phyloP scores from a whole-genome alignment of 2,113 vertebrate genomes.

The Uropsilus gracilis region DNA sequence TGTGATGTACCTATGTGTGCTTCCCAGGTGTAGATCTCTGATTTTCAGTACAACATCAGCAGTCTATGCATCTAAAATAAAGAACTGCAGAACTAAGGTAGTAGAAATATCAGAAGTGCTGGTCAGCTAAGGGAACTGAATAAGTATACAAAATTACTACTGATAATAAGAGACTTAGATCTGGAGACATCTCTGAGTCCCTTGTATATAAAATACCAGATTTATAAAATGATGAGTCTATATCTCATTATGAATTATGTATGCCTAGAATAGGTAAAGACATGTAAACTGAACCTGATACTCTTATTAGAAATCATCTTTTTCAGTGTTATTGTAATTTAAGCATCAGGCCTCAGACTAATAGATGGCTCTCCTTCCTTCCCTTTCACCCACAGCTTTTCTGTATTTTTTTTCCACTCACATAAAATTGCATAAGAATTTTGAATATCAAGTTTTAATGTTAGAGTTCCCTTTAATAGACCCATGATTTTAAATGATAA shows the following conservation, averaged over 20 bases:
- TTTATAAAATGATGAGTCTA: background rate
- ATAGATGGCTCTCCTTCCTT: background rate
- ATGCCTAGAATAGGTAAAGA: background rate
- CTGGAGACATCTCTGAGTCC: background rate
- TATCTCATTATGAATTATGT: background rate
- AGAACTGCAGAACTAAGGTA: background rate
- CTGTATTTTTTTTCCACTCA: background rate
- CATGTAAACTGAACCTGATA: background rate
- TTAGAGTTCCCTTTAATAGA: constrained; percentile 3
- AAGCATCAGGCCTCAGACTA: background rate
- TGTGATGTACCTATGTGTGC: no score
- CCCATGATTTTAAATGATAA: background rate
- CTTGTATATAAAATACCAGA: background rate
- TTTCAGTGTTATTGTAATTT: background rate
- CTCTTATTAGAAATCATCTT: background rate
- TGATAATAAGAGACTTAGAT: background rate
- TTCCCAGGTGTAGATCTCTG: background rate
- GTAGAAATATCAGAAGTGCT: background rate
- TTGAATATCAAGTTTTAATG: background rate
- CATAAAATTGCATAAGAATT: background rate
- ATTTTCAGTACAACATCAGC: background rate
- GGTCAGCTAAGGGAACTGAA: background rate
- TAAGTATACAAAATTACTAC: background rate
- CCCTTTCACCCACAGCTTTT: background rate
- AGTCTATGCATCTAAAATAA: background rate